Conservation (phyloP, 2,888 invertebrate genomes). For the Ormyrus nitidulus region DNA sequence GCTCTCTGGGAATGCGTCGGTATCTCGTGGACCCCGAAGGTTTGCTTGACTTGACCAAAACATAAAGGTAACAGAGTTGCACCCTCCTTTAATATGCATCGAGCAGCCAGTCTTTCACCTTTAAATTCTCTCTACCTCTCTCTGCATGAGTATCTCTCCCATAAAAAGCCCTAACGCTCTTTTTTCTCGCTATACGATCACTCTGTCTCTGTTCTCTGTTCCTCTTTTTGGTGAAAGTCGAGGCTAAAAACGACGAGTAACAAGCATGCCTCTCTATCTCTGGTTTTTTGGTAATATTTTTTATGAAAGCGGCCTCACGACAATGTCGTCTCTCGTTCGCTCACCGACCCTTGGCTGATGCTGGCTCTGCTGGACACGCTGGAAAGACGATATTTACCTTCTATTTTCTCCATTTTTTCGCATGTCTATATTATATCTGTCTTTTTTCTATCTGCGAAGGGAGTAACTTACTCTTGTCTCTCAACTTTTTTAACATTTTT, state of each 20-base stretch:
- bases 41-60: slow-evolving; percentile 76
- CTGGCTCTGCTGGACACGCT: slow-evolving; percentile 64
- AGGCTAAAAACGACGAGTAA: slow-evolving; percentile 20
- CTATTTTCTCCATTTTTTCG: slow-evolving; percentile 62
- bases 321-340: slow-evolving; percentile 56
- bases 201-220: slow-evolving; percentile 54
- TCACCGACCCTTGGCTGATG: slow-evolving; percentile 64
- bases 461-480: too few species aligned
- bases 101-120: slow-evolving; percentile 42
- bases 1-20: slow-evolving; percentile 81
- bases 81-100: slow-evolving; percentile 77
- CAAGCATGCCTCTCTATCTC: slow-evolving; percentile 24
- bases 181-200: neutral
- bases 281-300: slow-evolving; percentile 34
- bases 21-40: slow-evolving; percentile 76
- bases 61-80: slow-evolving; percentile 81
- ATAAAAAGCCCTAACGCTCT: neutral
- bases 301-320: slow-evolving; percentile 55
- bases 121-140: slow-evolving; percentile 61
- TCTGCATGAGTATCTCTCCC: slow-evolving; percentile 34
- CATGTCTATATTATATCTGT: slow-evolving; percentile 49
- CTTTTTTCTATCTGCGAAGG: neutral
- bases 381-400: slow-evolving; percentile 51
- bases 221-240: slow-evolving; percentile 49
- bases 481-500: too few species aligned